Base-by-base conservation (phyloP, 1,140 invertebrate species). In the Eupristina koningsbergeri region DNA sequence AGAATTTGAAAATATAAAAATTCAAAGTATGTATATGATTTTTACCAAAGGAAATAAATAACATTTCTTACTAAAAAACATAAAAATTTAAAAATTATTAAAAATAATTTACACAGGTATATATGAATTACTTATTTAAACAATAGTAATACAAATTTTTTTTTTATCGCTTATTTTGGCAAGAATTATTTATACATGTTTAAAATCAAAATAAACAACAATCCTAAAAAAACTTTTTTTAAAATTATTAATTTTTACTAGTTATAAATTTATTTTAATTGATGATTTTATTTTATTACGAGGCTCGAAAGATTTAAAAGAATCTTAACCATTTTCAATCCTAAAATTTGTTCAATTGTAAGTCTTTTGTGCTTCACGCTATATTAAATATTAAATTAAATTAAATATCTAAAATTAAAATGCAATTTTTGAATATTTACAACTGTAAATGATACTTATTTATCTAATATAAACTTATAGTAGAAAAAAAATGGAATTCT, bases 401-500 rank as follows among this genome's bases (percentile, higher is more conserved):
- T 64, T 47, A 45, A 17, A 67, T 67, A 69, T 50, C 61, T 84
- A 64, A 84, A 84, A 53, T 80, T 76, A 58, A 36, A 84, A 69
- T 63, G n/a, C 19, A 76, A 47, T 80, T 67, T 45, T 36, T 45
- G 67, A 84, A 1, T 85, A 85, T 85, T 67, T 85, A 81, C 78
- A 81, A 77, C 7, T 17, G 63, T 80, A n/a, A 3, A 75, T 71
- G 41, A 53, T 82, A 81, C 69, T 85, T 81, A 84, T 81, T 87
- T 84, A 85, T 71, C 80, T 82, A 87, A 31, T 83, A 81, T 82
- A 86, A 86, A 86, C 67, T 79, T 85, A 83, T 84, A 86, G 81
- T 79, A 85, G 73, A 58, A 87, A 77, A 88, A 83, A 86, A 63
- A 82, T 86, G 17, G 50, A 78, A 50, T 15, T 61, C 29, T 36